Conservation (phyloP, 2,888 invertebrate species). For the Troides aeacus region DNA sequence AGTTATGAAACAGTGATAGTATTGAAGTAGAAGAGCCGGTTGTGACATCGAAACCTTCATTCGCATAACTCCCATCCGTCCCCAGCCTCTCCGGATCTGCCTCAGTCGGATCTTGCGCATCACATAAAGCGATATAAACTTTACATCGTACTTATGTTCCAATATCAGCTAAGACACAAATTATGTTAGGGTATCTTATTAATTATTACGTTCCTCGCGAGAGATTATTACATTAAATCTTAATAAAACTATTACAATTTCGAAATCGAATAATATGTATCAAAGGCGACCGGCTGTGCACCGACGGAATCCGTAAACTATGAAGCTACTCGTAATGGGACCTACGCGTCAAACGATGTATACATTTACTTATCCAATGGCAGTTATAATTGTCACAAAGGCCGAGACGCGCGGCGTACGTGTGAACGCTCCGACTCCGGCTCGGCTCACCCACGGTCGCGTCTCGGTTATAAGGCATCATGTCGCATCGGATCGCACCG, state of each 20-base stretch:
- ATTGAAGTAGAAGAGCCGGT: constrained; percentile 49
- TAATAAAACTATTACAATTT: constrained; percentile 78
- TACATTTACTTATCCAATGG: constrained; percentile 76
- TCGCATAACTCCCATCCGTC: constrained; percentile 19
- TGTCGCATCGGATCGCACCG: constrained; percentile 67
- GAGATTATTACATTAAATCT: constrained; percentile 73
- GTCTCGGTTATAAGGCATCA: constrained; percentile 68
- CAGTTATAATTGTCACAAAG: constrained; percentile 72
- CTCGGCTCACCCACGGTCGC: constrained; percentile 40
- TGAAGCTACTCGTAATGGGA: constrained; percentile 60
- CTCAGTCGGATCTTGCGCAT: constrained; percentile 47
- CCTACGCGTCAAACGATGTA: constrained; percentile 67
- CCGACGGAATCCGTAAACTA: constrained; percentile 70
- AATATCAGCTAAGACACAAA: constrained; percentile 79
- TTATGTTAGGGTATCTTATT: constrained; percentile 75
- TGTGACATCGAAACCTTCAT: constrained; percentile 31
- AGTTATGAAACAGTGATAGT: constrained; percentile 41
- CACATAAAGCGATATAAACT: constrained; percentile 71
- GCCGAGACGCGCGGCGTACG: constrained; percentile 42
- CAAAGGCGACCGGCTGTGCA: constrained; percentile 76
- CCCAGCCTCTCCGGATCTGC: constrained; percentile 30
- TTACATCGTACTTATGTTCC: constrained; percentile 72
- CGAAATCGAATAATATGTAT: constrained; percentile 77
- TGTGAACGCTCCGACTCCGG: constrained; percentile 28
- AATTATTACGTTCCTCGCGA: constrained; percentile 69